phyloP scores from a whole-genome alignment of 2,113 vertebrate species.

The Circaetus gallicus region DNA sequence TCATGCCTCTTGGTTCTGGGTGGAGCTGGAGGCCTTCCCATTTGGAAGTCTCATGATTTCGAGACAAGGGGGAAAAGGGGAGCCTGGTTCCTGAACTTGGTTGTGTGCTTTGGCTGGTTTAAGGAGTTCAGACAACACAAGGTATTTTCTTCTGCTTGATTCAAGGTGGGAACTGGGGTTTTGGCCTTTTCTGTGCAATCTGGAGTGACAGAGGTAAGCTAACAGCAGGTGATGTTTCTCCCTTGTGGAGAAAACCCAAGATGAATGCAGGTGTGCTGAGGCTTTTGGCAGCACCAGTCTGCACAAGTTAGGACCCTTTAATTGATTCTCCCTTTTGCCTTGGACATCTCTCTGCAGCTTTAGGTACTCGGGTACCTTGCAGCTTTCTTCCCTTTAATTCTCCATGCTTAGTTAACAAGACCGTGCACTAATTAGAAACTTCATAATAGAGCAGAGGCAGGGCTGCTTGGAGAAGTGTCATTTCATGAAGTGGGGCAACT shows the following conservation, averaged over 20 bases:
- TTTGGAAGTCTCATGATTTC: neutral
- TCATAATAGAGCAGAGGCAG: neutral
- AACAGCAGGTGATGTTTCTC: neutral
- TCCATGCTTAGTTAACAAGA: neutral
- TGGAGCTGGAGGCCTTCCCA: neutral
- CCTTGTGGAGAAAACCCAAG: neutral
- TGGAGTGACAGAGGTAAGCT: neutral
- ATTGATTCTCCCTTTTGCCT: neutral
- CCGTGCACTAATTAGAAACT: neutral
- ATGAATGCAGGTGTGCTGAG: neutral
- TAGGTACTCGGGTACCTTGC: neutral
- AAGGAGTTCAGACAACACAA: neutral
- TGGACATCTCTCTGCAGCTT: neutral
- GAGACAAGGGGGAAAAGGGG: neutral
- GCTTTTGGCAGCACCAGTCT: neutral
- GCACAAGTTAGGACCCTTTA: neutral
- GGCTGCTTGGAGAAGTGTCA: neutral
- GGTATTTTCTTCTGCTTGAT: neutral
- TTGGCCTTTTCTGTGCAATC: neutral
- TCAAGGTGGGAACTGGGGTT: neutral
- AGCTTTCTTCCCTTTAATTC: neutral
- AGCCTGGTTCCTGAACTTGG: neutral
- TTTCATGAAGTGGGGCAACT: neutral
- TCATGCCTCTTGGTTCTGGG: neutral
- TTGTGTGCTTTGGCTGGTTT: neutral